Base-by-base conservation (phyloP, 2,888 invertebrate genomes). In the Diaphora mendica region DNA sequence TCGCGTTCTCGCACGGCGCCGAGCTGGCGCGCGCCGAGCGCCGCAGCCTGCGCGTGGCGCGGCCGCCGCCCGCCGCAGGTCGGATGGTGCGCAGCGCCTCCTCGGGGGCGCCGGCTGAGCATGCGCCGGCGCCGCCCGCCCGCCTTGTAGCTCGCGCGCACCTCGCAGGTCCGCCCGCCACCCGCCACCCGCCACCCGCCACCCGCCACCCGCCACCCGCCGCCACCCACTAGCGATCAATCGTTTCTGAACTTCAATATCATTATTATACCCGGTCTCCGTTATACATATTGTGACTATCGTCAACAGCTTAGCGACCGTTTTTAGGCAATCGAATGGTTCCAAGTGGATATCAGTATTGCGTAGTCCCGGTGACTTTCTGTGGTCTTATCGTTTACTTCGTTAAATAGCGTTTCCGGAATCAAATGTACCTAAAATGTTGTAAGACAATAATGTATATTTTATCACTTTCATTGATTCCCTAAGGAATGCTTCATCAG, bases 1-100 rank as follows among this genome's bases (percentile, higher is more conserved):
- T 95, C 86, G 93, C 95, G 85, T 96, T 96, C 86, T 94, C 94
- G 11, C 96, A 96, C 87, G 91, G 88, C 65, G 85, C 80, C 64
- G 74, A 76, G 77, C 76, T 55, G 83, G 80, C 84, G 75, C 59
- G 88, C 72, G 87, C 89, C 64, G 90, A 88, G 87, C 84, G 92
- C 78, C 87, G 91, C 79, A 89, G 90, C 90, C 79, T 89, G 90
- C 90, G 92, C 78, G 86, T 89, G 81, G 80, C 87, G 84, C 89
- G 90, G 88, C 89, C 91, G 79, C 84, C 82, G 85, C 77, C 80
- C 71, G 82, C 82, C 76, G 75, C 92, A 92, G 93, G 94, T 94
- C 95, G 96, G 94, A 94, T 95, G 94, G 95, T 95, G 91, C 95
- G 95, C 90, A 95, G 95, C 92, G 95, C 93, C 88, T 95, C 95